These are phyloP conservation scores for Urophycis tenuis DNA, from an alignment of 2,797 vertebrate genomes.

Conservation along the genomic window DNA sequence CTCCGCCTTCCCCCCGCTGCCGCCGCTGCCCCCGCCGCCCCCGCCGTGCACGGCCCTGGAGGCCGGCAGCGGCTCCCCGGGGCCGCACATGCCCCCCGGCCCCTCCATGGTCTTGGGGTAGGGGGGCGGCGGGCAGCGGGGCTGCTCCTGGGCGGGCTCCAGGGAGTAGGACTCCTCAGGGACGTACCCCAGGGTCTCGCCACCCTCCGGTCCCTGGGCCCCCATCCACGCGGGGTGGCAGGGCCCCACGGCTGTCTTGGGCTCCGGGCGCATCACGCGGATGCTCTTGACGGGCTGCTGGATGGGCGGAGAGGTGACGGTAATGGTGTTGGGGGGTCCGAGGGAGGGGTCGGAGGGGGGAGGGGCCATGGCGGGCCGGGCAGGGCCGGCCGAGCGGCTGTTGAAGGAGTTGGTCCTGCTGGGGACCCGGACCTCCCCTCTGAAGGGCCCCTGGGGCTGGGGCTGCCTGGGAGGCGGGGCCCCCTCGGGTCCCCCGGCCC, in stretches of 20 bases:
- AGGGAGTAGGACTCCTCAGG: constrained; percentile 72
- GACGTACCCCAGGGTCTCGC: constrained; percentile 75
- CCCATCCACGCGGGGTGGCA: constrained; percentile 91
- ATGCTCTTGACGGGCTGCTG: constrained; percentile 95
- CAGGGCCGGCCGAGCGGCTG: constrained; percentile 76
- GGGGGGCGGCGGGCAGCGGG: constrained; percentile 85
- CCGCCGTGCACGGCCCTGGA: constrained; percentile 41
- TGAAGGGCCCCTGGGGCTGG: constrained; percentile 78
- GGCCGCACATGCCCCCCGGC: constrained; percentile 65
- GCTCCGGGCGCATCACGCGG: constrained; percentile 91
- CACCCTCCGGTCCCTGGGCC: constrained; percentile 65
- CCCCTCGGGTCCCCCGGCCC: constrained; percentile 75
- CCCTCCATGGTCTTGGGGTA: constrained; percentile 88
- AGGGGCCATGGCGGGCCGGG: constrained; percentile 71
- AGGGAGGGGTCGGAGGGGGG: constrained; percentile 71
- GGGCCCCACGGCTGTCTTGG: constrained; percentile 93
- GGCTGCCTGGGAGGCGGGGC: constrained; percentile 72
- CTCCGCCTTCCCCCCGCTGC: constrained; percentile 68
- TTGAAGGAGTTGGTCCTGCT: constrained; percentile 95
- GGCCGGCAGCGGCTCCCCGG: constrained; percentile 53
- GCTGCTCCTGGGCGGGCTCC: constrained; percentile 77
- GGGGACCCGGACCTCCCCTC: constrained; percentile 78
- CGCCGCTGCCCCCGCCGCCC: constrained; percentile 40
- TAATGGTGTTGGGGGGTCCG: constrained; percentile 86
- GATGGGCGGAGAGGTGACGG: constrained; percentile 89